Evolutionary conservation across 1,140 invertebrate genomes (phyloP).

Genomic region (Brachystomella parvula): DNA sequence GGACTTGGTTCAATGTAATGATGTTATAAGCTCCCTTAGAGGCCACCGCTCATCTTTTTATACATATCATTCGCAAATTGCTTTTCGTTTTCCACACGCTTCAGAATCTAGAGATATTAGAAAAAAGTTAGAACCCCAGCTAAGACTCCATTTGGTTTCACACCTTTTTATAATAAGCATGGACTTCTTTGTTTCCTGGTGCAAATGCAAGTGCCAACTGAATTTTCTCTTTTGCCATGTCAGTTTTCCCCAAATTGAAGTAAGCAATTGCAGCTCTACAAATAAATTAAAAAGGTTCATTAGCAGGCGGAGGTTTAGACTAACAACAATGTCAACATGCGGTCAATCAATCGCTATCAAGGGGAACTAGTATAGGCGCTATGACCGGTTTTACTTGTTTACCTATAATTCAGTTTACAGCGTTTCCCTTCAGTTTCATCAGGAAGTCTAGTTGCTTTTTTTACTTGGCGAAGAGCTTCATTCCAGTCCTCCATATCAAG

Average conservation of each 20-base stretch:
- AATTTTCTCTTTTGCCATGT: not conserved
- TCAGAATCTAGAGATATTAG: not conserved
- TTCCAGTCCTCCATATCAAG: constrained; percentile 49
- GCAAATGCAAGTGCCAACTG: not conserved
- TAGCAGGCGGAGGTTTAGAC: constrained; percentile 4
- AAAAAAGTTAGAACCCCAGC: not conserved
- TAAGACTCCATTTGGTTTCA: not conserved
- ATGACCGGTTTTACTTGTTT: too few species aligned
- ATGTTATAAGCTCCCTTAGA: not conserved
- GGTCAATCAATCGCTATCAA: not conserved
- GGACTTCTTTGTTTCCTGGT: not conserved
- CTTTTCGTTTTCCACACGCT: not conserved
- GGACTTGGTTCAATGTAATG: not conserved
- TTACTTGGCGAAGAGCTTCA: constrained; percentile 42
- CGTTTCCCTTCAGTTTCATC: not conserved
- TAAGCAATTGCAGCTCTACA: not conserved
- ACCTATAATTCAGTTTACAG: too few species aligned
- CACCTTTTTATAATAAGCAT: not conserved
- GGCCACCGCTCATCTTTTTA: not conserved
- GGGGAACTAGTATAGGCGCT: too few species aligned
- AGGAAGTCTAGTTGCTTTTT: constrained; percentile 41
- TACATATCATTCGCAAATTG: constrained; percentile 3
- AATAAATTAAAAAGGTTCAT: not conserved
- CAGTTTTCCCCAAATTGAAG: not conserved
- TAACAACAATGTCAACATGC: not conserved